These are phyloP conservation scores for Raja brachyura DNA, from an alignment of 2,113 vertebrate species.

Conservation along the genomic window DNA sequence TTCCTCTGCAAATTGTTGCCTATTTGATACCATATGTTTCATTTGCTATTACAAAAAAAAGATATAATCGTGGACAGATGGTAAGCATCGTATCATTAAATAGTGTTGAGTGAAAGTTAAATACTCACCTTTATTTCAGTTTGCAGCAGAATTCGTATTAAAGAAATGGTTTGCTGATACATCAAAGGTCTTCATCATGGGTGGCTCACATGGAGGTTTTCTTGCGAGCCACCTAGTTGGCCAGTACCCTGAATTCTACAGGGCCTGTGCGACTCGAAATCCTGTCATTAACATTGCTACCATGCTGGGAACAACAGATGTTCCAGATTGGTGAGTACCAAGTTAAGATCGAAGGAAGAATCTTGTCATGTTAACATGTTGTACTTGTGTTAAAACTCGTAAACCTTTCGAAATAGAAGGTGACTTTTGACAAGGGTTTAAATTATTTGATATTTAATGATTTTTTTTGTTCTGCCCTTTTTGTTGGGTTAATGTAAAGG, in stretches of 20 bases:
- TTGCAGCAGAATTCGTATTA: constrained; percentile 74
- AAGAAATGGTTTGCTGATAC: constrained; percentile 58
- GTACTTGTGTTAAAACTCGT: background rate
- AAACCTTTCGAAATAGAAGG: background rate
- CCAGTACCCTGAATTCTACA: constrained; percentile 81
- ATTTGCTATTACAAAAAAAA: background rate
- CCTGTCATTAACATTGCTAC: constrained; percentile 83
- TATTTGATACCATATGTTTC: background rate
- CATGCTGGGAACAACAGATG: constrained; percentile 80
- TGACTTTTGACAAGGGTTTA: background rate
- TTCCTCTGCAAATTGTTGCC: background rate
- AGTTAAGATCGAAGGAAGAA: background rate
- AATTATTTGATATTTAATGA: too few species aligned
- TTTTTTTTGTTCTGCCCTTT: background rate
- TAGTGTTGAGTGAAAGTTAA: background rate
- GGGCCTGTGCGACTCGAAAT: constrained; percentile 75
- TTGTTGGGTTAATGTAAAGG: background rate
- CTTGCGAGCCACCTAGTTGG: constrained; percentile 88
- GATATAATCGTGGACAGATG: background rate
- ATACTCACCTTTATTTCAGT: constrained; percentile 51
- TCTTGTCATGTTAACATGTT: background rate
- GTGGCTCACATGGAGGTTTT: constrained; percentile 89
- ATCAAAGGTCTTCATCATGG: constrained; percentile 66
- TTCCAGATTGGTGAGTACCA: constrained; percentile 83
- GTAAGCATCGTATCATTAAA: background rate